Evolutionary conservation across 2,113 vertebrate genomes (phyloP).

Genomic region (Eleginops maclovinus): DNA sequence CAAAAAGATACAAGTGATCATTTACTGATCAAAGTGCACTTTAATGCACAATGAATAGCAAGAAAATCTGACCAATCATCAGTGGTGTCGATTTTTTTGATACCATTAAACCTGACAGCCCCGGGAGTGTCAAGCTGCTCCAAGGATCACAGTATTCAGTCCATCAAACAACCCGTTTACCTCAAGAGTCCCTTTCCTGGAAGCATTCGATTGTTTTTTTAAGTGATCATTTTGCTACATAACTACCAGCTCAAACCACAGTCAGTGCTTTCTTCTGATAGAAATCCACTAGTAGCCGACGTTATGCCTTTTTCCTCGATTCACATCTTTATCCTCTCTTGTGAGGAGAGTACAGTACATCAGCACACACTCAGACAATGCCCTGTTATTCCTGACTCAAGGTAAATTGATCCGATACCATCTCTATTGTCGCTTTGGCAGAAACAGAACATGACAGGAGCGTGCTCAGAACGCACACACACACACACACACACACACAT

Average conservation of each 20-base stretch:
- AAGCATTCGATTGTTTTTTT: constrained; percentile 64
- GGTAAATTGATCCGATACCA: constrained; percentile 64
- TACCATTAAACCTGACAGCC: constrained; percentile 35
- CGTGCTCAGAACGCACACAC: constrained; percentile 10
- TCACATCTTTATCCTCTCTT: constrained; percentile 9
- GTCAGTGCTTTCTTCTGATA: constrained; percentile 3
- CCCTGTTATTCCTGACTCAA: constrained; percentile 67
- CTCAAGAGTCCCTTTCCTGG: constrained; percentile 49
- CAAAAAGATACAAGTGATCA: not conserved
- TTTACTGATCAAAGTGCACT: constrained; percentile 21
- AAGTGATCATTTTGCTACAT: constrained; percentile 52
- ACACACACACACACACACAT: not conserved
- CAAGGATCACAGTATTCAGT: constrained; percentile 73
- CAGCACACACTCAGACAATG: constrained; percentile 55
- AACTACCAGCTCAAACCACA: constrained; percentile 16
- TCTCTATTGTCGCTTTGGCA: constrained; percentile 61
- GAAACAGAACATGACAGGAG: constrained; percentile 56
- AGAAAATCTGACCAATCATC: not conserved
- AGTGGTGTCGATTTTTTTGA: constrained; percentile 14
- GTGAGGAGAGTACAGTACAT: constrained; percentile 25
- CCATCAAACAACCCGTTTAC: constrained; percentile 11
- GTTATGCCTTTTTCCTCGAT: not conserved
- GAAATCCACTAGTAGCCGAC: not conserved
- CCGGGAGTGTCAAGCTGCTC: constrained; percentile 35
- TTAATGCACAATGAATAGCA: too few species aligned